Base-by-base conservation (phyloP, 1,140 invertebrate species). In the Zaprionus nigranus region DNA sequence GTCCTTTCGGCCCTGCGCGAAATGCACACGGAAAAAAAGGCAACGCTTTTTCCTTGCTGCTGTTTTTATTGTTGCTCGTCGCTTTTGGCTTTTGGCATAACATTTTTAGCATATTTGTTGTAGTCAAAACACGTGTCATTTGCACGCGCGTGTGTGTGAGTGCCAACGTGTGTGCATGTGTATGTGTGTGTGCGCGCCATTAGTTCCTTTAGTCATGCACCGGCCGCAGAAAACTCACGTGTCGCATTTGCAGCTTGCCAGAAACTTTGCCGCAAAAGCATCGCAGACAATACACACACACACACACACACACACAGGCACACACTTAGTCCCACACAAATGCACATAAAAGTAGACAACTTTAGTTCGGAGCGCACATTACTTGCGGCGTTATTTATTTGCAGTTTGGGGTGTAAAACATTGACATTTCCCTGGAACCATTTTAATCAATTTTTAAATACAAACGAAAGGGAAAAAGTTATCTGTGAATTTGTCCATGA, bases 101-200 rank as follows among this genome's bases (percentile, higher is more conserved):
- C 85, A 90, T 88, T 90, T 88, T 88, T 84, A 81, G 84, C 78
- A 88, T 88, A 87, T 88, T 88, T 88, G 84, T 88, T 88, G 84
- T 78, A 88, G 84, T 84, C 84, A 75, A 90, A 88, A 88, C 84
- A 84, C 78, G 85, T 90, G 84, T 84, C 81, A 73, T 78, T 65
- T 74, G 71, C 67, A 58, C 51, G 24, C 67, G 59, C 63, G 20
- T 63, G 61, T 34, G 36, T 68, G 22, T 63, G 58, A 64, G 40
- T 74, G 60, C 58, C 62, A 26, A 26, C 24, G 24, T 73, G 30
- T 46, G 20, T 59, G 12, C 22, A 13, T 57, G 30, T 68, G 40
- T 58, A 43, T 59, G 28, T 69, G 34, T 28, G 49, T 63, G 17
- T 58, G 79, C 59, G 75, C 68, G 81, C 84, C 84, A 88, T 88